A percentile compares a stretch with the other conserved stretches of the same genome.
phyloP scores from a whole-genome alignment of 1,140 invertebrate species.

The Camponotus vicinus region DNA sequence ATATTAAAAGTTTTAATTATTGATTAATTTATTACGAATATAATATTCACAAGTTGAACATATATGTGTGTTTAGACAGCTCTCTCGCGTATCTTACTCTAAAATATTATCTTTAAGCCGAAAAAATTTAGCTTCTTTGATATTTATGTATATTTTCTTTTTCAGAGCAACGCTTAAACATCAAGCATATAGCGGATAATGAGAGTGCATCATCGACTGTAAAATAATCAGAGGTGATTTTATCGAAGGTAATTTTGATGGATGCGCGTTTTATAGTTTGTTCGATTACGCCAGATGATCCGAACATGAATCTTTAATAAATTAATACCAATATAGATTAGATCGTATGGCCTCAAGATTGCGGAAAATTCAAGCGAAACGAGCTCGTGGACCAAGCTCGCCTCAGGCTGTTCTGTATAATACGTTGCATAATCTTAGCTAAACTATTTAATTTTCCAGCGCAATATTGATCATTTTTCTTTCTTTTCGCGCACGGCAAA shows the following conservation, averaged over 20 bases:
- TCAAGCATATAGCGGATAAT: background rate
- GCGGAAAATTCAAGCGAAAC: slow-evolving; percentile 62
- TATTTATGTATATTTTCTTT: background rate
- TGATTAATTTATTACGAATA: background rate
- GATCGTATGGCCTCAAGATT: slow-evolving; percentile 70
- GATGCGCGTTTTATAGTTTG: slow-evolving; percentile 51
- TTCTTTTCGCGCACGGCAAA: background rate
- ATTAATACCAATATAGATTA: slow-evolving; percentile 65
- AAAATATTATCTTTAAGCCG: background rate
- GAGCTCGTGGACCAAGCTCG: slow-evolving; percentile 56
- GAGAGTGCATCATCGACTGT: background rate
- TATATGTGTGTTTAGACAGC: background rate
- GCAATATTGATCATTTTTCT: slow-evolving; percentile 27
- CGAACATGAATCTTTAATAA: slow-evolving; percentile 58
- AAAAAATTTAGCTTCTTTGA: background rate
- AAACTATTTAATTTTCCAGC: background rate
- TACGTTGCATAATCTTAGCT: slow-evolving; percentile 29
- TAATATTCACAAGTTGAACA: background rate
- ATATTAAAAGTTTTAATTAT: no score
- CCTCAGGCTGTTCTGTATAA: slow-evolving; percentile 42
- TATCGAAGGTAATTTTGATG: slow-evolving; percentile 10
- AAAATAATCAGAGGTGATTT: slow-evolving; percentile 17
- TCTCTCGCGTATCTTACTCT: background rate
- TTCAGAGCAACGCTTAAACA: background rate
- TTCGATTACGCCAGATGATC: slow-evolving; percentile 66